phyloP scores from a whole-genome alignment of 2,113 vertebrate species.

The Amphiprion ocellaris region DNA sequence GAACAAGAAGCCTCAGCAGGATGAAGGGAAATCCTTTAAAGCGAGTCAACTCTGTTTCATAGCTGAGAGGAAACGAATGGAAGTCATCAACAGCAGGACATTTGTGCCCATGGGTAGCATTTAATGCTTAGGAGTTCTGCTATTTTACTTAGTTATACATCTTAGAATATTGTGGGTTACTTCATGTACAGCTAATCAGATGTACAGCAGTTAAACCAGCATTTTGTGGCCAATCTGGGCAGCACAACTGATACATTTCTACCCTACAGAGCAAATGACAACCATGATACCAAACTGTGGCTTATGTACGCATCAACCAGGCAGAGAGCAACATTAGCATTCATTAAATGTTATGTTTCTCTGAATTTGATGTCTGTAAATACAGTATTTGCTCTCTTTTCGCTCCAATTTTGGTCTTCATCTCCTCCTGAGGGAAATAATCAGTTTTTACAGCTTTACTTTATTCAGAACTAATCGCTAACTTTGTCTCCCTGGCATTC shows the following conservation, averaged over 20 bases:
- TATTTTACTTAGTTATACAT: background rate
- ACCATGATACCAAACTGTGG: too few species aligned
- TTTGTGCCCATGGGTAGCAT: too few species aligned
- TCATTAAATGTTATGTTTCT: too few species aligned
- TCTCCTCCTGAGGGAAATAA: background rate
- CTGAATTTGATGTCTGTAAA: too few species aligned
- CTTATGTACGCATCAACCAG: too few species aligned
- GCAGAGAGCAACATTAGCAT: too few species aligned
- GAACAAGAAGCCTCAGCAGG: constrained; percentile 26
- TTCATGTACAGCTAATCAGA: background rate
- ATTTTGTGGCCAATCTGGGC: too few species aligned
- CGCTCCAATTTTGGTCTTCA: background rate
- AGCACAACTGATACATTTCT: too few species aligned
- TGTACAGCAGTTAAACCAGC: too few species aligned
- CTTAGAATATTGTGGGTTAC: background rate
- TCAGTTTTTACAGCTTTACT: background rate
- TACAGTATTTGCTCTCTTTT: background rate
- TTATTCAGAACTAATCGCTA: background rate
- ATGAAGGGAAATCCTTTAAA: constrained; percentile 20
- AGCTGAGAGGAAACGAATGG: background rate
- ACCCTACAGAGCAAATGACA: too few species aligned
- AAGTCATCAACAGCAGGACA: constrained; percentile 3
- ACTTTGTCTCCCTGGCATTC: background rate
- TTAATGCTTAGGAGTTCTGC: background rate
- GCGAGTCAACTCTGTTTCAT: background rate